phyloP scores from a whole-genome alignment of 1,140 invertebrate genomes.

The Batillaria attramentaria region DNA sequence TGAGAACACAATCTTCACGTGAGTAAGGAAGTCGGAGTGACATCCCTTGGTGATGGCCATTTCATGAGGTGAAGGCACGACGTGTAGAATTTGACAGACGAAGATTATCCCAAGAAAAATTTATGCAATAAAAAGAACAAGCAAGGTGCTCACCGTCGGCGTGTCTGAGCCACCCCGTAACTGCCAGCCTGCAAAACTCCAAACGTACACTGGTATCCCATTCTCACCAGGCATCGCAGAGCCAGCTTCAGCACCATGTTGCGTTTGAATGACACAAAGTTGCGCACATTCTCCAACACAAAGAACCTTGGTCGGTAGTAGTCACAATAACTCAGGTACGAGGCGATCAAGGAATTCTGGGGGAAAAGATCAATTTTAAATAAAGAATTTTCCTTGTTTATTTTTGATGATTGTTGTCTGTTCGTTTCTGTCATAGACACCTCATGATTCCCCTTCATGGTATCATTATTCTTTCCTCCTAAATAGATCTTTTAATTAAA shows the following conservation, averaged over 20 bases:
- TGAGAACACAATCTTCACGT: no score
- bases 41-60: no score
- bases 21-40: no score
- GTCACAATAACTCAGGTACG: constrained; percentile 89
- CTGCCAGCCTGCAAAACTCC: constrained; percentile 89
- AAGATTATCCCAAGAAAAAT: no score
- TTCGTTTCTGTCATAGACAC: not conserved
- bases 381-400: not conserved
- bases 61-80: no score
- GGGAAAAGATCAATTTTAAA: constrained; percentile 29
- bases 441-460: no score
- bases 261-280: constrained; percentile 88
- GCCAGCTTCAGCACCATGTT: constrained; percentile 88
- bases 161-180: constrained; percentile 89
- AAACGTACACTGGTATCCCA: constrained; percentile 89
- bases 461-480: no score
- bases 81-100: no score
- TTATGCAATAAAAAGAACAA: no score
- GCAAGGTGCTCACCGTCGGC: constrained; percentile 78
- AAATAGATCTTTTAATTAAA: no score
- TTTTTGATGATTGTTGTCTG: not conserved
- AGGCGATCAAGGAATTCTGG: constrained; percentile 87
- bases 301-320: constrained; percentile 90
- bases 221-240: constrained; percentile 80
- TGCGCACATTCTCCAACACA: constrained; percentile 89